A percentile compares a stretch with the other conserved stretches of the same genome.
Evolutionary conservation across 1,140 invertebrate species (phyloP).

Genomic region (Lepidurus couesii): DNA sequence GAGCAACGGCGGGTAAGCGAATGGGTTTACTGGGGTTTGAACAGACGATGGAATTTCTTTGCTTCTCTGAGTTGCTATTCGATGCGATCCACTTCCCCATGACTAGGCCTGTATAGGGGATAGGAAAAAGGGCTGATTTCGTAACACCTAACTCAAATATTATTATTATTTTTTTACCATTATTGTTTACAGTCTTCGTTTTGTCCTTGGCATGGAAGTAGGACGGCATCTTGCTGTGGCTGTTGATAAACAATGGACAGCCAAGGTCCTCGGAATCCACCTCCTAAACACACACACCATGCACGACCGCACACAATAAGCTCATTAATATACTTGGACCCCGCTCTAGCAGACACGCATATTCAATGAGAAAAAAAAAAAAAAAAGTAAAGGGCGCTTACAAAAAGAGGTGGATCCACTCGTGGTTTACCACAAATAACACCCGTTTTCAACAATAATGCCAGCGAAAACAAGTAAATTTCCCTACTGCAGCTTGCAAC

Average conservation of each 20-base stretch:
- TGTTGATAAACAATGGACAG: not conserved
- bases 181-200: not conserved
- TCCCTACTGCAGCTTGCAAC: not conserved
- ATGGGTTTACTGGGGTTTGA: not conserved
- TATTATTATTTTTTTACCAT: not conserved
- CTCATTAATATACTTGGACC: not conserved
- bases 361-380: not conserved
- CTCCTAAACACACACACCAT: not conserved
- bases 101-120: not conserved
- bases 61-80: not conserved
- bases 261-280: not conserved
- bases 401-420: not conserved
- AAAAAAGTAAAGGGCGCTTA: not conserved
- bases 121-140: not conserved
- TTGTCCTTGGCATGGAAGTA: not conserved
- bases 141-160: not conserved
- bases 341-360: not conserved
- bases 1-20: not conserved
- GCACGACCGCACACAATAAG: not conserved
- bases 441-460: not conserved
- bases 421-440: not conserved
- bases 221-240: not conserved
- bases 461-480: not conserved
- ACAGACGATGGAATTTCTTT: not conserved
- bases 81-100: not conserved